A percentile compares a stretch with the other conserved stretches of the same genome.
phyloP scores from a whole-genome alignment of 53 echinoderm and acorn worm genomes.

The Echinarachnius parma region DNA sequence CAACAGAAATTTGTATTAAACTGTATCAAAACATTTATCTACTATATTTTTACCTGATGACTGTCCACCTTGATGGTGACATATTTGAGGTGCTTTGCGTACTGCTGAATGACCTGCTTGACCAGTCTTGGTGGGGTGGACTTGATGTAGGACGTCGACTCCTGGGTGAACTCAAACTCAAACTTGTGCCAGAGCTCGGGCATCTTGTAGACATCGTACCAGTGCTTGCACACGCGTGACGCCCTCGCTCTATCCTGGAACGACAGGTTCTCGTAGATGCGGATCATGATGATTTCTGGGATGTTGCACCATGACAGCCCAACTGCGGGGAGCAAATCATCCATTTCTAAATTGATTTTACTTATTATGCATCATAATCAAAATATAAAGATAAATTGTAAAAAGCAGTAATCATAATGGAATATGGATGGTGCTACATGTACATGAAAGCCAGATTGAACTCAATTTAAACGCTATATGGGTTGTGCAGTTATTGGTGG shows the following conservation, averaged over 20 bases:
- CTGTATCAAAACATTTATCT: too few relatives aligned
- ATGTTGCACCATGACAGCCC: constrained; percentile 25
- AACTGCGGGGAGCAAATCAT: too few relatives aligned
- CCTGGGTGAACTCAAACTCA: constrained; percentile 77
- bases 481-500: too few relatives aligned
- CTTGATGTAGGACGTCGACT: constrained; percentile 66
- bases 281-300: constrained; percentile 42
- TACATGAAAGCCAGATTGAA: too few relatives aligned
- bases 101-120: constrained; percentile 73
- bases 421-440: too few relatives aligned
- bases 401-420: too few relatives aligned
- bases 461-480: too few relatives aligned
- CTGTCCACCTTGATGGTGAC: constrained; percentile 86
- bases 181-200: constrained; percentile 85
- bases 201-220: constrained; percentile 66
- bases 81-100: constrained; percentile 65
- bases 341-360: too few relatives aligned
- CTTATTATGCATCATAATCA: too few relatives aligned
- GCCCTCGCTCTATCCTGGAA: constrained; percentile 65
- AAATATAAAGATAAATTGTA: too few relatives aligned
- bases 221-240: constrained; percentile 67
- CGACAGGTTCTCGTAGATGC: constrained; percentile 63
- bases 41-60: constrained; percentile 54
- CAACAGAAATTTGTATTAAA: too few relatives aligned
- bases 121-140: constrained; percentile 71